Conservation (phyloP, 2,888 invertebrate genomes). For the Dorcus parallelipipedus region DNA sequence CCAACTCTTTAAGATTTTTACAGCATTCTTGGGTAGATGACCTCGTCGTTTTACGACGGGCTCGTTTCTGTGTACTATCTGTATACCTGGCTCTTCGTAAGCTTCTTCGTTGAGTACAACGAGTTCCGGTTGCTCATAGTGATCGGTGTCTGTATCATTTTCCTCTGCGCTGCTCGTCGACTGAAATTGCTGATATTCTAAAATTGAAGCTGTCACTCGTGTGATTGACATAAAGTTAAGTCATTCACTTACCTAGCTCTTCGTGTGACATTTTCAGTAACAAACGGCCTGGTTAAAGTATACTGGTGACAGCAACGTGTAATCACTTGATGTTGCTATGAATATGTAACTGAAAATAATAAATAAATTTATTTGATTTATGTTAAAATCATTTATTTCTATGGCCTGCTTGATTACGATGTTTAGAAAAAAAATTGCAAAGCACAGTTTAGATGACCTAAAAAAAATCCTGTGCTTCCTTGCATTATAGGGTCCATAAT, state of each 20-base stretch:
- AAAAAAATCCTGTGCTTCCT: too few relatives aligned
- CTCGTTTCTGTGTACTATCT: conserved; percentile 12
- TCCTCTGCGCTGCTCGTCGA: conserved; percentile 28
- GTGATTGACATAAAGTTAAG: background rate
- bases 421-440: too few relatives aligned
- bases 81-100: conserved; percentile 20
- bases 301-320: too few relatives aligned
- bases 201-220: background rate
- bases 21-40: conserved; percentile 46
- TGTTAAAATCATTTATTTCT: too few relatives aligned
- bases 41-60: conserved; percentile 32
- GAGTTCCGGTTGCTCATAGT: conserved; percentile 29
- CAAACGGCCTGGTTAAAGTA: too few relatives aligned
- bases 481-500: background rate
- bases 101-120: conserved; percentile 23
- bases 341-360: too few relatives aligned
- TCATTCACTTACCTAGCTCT: conserved; percentile 21
- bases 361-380: too few relatives aligned
- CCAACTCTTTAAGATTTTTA: conserved; percentile 47
- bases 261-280: conserved; percentile 18
- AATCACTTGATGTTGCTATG: too few relatives aligned
- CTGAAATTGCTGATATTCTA: conserved; percentile 20
- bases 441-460: too few relatives aligned
- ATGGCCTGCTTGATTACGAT: too few relatives aligned
- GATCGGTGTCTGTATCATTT: conserved; percentile 28